Conservation (phyloP, 2,888 invertebrate species). For the Horisme vitalbata region DNA sequence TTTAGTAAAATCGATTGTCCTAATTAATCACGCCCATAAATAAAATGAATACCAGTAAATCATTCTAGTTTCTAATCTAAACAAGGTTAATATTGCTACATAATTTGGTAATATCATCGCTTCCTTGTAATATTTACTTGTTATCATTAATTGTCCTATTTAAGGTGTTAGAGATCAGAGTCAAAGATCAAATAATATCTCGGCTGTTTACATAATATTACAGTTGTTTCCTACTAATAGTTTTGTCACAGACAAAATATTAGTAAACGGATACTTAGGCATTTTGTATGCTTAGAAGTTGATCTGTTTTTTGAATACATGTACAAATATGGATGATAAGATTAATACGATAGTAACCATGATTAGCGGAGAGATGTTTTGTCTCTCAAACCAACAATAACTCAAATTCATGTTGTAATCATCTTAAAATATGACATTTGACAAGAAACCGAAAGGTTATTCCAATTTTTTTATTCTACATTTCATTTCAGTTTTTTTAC, state of each 20-base stretch:
- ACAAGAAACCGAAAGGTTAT: no score
- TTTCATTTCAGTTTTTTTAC: no score
- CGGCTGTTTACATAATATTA: conserved; percentile 26
- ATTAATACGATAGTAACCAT: no score
- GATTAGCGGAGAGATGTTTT: no score
- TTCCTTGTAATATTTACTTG: conserved; percentile 21
- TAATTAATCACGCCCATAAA: conserved; percentile 1
- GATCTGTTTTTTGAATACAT: neutral
- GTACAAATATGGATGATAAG: no score
- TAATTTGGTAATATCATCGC: conserved; percentile 23
- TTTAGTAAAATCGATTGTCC: conserved; percentile 7
- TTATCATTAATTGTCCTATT: conserved; percentile 34
- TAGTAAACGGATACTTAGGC: neutral
- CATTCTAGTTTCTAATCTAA: conserved; percentile 15
- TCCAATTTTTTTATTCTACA: no score
- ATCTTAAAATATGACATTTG: no score
- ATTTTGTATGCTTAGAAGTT: neutral
- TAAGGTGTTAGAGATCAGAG: conserved; percentile 28
- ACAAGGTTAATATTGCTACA: conserved; percentile 19
- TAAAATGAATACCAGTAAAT: conserved; percentile 4
- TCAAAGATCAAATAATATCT: conserved; percentile 19
- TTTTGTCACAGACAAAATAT: conserved; percentile 8
- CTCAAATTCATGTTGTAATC: no score
- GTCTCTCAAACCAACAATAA: no score
- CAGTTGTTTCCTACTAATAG: conserved; percentile 21